phyloP scores from a whole-genome alignment of 2,888 invertebrate species.

The Tetramorium bicarinatum region DNA sequence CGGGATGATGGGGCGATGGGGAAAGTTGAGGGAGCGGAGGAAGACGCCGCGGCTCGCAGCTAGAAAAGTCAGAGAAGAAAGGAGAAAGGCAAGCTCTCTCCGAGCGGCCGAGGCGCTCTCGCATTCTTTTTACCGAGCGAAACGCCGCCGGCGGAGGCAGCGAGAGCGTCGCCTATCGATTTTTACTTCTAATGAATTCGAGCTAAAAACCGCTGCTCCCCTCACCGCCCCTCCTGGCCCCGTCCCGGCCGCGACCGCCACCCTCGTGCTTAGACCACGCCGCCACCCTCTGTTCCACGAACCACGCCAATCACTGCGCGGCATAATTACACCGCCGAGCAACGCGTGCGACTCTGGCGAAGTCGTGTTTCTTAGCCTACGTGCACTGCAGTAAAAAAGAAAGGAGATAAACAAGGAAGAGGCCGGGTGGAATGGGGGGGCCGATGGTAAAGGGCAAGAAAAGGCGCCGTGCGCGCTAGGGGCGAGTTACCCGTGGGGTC shows the following conservation, averaged over 20 bases:
- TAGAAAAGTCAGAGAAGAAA: conserved; percentile 59
- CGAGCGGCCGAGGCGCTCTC: conserved; percentile 71
- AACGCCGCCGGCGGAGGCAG: conserved; percentile 80
- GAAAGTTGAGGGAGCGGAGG: conserved; percentile 29
- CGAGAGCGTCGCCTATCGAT: conserved; percentile 85
- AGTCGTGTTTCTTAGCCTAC: conserved; percentile 81
- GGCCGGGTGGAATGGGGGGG: neutral
- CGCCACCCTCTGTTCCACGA: conserved; percentile 84
- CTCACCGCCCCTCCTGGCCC: conserved; percentile 60
- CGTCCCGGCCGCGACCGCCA: conserved; percentile 68
- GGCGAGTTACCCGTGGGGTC: conserved; percentile 20
- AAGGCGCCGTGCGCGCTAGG: conserved; percentile 27
- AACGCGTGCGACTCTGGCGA: conserved; percentile 78
- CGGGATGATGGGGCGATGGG: conserved; percentile 42
- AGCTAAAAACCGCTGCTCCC: conserved; percentile 83
- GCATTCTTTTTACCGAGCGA: conserved; percentile 82
- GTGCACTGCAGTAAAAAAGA: conserved; percentile 77
- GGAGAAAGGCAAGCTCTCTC: neutral
- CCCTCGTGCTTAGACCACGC: conserved; percentile 77
- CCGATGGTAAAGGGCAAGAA: conserved; percentile 46
- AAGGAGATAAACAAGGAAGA: conserved; percentile 55
- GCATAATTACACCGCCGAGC: conserved; percentile 84
- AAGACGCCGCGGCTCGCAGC: conserved; percentile 40
- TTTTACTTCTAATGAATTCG: conserved; percentile 86
- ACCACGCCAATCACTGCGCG: conserved; percentile 86